phyloP scores from a whole-genome alignment of 35 echinoderm and acorn worm genomes.

The Stichopus chloronotus region DNA sequence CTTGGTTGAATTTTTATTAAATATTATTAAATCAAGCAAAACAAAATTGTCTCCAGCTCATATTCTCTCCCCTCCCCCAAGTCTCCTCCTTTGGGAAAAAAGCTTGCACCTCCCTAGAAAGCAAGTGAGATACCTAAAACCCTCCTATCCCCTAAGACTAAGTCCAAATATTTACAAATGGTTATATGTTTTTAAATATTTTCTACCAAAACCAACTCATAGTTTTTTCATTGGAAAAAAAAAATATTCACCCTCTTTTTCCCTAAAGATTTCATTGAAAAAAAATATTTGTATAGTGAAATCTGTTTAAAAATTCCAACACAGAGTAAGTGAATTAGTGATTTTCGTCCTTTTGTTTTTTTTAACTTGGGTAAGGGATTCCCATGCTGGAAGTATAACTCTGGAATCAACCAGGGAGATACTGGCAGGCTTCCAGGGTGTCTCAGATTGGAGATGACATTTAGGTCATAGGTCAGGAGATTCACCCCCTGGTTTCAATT shows the following conservation, averaged over 20 bases:
- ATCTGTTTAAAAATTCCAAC: background rate
- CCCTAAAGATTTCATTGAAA: background rate
- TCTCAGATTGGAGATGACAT: constrained; percentile 28
- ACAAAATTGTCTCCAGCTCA: too few species aligned
- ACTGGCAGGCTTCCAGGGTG: background rate
- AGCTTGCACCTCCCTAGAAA: too few species aligned
- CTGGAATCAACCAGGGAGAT: background rate
- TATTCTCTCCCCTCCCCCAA: too few species aligned
- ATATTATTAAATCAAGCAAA: too few species aligned
- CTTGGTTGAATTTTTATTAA: too few species aligned
- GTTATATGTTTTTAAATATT: too few species aligned
- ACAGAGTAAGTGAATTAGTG: background rate
- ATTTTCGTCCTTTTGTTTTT: background rate
- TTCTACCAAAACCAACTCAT: background rate
- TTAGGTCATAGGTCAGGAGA: constrained; percentile 16
- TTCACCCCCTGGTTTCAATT: constrained; percentile 37
- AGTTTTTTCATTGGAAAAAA: background rate
- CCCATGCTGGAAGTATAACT: background rate
- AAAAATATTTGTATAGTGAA: too few species aligned
- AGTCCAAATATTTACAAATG: too few species aligned
- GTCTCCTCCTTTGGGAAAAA: too few species aligned
- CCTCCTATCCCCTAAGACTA: too few species aligned
- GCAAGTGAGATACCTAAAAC: too few species aligned
- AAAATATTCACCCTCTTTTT: background rate
- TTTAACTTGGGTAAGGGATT: background rate